Conservation (phyloP, 1,140 invertebrate genomes). For the Anadara kagoshimensis region DNA sequence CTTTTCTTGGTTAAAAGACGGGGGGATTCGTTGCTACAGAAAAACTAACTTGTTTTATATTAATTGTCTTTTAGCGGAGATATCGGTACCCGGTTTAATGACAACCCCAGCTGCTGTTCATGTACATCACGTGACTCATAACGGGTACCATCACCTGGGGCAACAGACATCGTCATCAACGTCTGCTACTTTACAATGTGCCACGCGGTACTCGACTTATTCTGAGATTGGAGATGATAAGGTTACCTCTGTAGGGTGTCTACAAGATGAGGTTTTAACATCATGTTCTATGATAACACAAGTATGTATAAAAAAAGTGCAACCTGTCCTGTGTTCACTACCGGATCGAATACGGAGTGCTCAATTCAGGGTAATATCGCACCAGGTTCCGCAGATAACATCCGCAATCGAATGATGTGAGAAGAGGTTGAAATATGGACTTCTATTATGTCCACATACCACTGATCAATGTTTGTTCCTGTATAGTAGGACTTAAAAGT, state of each 20-base stretch:
- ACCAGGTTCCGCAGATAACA: too few relatives aligned
- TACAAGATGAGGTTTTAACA: conserved; percentile 24
- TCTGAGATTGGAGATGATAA: conserved; percentile 28
- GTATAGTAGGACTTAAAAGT: too few relatives aligned
- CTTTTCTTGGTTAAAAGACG: too few relatives aligned
- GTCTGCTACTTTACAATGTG: conserved; percentile 1
- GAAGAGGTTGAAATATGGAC: too few relatives aligned
- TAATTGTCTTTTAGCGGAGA: conserved; percentile 3
- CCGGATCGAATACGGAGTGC: too few relatives aligned
- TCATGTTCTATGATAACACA: conserved; percentile 23
- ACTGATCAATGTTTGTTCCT: too few relatives aligned
- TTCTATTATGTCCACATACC: too few relatives aligned
- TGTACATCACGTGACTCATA: conserved; percentile 27
- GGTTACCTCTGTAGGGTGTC: conserved; percentile 9
- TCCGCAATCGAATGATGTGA: too few relatives aligned
- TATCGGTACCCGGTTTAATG: conserved; percentile 7
- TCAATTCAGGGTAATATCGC: too few relatives aligned
- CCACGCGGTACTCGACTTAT: conserved; percentile 19
- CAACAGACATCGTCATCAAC: conserved; percentile 15
- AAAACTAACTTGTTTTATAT: too few relatives aligned
- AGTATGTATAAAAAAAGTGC: not conserved
- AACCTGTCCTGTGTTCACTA: too few relatives aligned
- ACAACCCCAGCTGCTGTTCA: conserved; percentile 17
- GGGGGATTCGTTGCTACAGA: too few relatives aligned
- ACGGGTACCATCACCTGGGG: conserved; percentile 4